Percentiles rank a stretch among this genome's conserved stretches.
phyloP scores from a whole-genome alignment of 92 coral and sea anemone genomes.

The Porites cylindrica region DNA sequence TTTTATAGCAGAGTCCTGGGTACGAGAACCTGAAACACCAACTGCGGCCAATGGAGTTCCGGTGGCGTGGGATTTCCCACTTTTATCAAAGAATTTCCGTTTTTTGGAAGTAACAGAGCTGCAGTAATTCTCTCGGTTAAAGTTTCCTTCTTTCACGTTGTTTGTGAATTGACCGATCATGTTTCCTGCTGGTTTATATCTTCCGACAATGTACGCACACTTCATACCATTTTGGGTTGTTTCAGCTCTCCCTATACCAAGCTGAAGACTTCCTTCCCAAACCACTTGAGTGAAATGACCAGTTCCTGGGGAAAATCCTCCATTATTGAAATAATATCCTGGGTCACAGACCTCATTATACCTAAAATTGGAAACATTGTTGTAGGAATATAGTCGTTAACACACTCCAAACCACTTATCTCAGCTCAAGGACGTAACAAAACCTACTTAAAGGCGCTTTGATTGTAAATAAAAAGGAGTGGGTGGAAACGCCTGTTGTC shows the following conservation, averaged over 20 bases:
- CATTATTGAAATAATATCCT: constrained; percentile 49
- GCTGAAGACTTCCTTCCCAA: constrained; percentile 46
- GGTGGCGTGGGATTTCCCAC: too few relatives aligned
- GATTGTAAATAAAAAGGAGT: too few relatives aligned
- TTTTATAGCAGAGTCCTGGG: too few relatives aligned
- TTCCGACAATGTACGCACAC: constrained; percentile 50
- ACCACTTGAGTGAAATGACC: constrained; percentile 77
- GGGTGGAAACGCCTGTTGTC: too few relatives aligned
- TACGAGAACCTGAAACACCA: too few relatives aligned
- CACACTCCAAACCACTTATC: too few relatives aligned
- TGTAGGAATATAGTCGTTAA: too few relatives aligned
- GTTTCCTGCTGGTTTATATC: constrained; percentile 60
- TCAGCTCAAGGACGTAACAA: too few relatives aligned
- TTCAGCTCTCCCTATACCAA: constrained; percentile 52
- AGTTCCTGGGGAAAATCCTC: constrained; percentile 31
- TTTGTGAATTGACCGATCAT: constrained; percentile 1
- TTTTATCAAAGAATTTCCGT: not conserved
- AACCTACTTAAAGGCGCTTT: too few relatives aligned
- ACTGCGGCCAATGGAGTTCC: too few relatives aligned
- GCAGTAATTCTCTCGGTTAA: constrained; percentile 22
- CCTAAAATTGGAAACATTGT: constrained; percentile 3
- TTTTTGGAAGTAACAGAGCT: not conserved
- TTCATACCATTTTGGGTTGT: not conserved
- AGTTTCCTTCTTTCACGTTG: constrained; percentile 10
- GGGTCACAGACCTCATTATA: constrained; percentile 57